Conservation (phyloP, 2,113 vertebrate species). For the Leucosticte australis region DNA sequence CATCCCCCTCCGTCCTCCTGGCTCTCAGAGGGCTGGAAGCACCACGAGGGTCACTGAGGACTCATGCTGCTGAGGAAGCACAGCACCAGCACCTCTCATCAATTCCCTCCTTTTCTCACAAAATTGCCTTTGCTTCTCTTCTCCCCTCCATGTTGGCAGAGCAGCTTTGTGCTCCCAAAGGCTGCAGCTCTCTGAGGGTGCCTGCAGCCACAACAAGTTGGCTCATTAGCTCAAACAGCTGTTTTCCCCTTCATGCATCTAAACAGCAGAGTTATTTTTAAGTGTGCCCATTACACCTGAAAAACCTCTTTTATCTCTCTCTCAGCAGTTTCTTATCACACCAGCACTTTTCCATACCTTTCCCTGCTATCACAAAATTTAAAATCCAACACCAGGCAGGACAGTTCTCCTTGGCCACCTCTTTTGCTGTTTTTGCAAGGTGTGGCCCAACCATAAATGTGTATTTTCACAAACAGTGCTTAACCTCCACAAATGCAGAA, state of each 20-base stretch:
- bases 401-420: background rate
- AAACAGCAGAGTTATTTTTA: background rate
- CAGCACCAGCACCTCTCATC: background rate
- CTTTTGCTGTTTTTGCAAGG: background rate
- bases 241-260: background rate
- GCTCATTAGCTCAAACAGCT: background rate
- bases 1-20: background rate
- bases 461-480: background rate
- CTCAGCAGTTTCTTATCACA: background rate
- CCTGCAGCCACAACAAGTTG: background rate
- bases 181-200: background rate
- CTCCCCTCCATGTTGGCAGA: background rate
- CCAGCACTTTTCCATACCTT: background rate
- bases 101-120: background rate
- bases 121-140: background rate
- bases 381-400: background rate
- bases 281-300: background rate
- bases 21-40: background rate
- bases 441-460: background rate
- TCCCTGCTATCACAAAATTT: background rate
- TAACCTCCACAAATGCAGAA: background rate
- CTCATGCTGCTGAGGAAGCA: background rate
- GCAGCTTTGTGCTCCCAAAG: background rate
- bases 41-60: accelerated
- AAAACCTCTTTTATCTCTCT: background rate